Evolutionary conservation across 1,140 invertebrate genomes (phyloP).

Genomic region (Drosophila truncata): DNA sequence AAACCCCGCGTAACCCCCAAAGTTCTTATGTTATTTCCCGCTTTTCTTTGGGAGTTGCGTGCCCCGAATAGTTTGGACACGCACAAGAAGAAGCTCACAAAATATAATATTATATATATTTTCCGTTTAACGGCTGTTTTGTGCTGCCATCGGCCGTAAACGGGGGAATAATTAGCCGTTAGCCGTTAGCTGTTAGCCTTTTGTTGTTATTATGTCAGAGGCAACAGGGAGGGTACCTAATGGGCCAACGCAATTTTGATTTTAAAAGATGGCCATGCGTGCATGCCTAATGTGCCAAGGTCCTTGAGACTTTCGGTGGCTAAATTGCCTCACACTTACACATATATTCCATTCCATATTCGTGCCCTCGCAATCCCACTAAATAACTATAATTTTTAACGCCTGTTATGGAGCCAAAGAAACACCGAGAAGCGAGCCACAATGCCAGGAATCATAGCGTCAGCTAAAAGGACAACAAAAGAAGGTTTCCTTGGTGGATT

Average conservation of each 20-base stretch:
- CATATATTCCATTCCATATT: not conserved
- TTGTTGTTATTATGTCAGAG: conserved; percentile 38
- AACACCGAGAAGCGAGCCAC: conserved; percentile 29
- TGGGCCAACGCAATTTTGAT: conserved; percentile 58
- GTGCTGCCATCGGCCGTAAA: conserved; percentile 66
- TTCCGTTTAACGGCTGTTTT: conserved; percentile 80
- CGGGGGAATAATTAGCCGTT: conserved; percentile 77
- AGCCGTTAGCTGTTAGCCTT: conserved; percentile 40
- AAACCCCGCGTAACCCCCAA: not conserved
- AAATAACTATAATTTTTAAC: conserved; percentile 82
- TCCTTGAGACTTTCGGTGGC: conserved; percentile 26
- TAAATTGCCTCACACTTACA: conserved; percentile 36
- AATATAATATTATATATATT: conserved; percentile 59
- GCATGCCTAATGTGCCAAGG: conserved; percentile 71
- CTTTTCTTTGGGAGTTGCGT: conserved; percentile 38
- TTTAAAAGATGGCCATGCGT: conserved; percentile 76
- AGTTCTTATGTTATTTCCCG: conserved; percentile 5
- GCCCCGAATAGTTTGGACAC: conserved; percentile 74
- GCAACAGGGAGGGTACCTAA: conserved; percentile 29
- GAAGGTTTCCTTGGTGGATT: conserved; percentile 18
- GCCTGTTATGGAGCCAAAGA: conserved; percentile 40
- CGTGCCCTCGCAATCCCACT: conserved; percentile 33
- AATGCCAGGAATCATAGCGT: conserved; percentile 63
- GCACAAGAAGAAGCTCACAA: conserved; percentile 41
- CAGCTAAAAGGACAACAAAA: conserved; percentile 34